Conservation (phyloP, 2,888 invertebrate species). For the Dolomedes plantarius region DNA sequence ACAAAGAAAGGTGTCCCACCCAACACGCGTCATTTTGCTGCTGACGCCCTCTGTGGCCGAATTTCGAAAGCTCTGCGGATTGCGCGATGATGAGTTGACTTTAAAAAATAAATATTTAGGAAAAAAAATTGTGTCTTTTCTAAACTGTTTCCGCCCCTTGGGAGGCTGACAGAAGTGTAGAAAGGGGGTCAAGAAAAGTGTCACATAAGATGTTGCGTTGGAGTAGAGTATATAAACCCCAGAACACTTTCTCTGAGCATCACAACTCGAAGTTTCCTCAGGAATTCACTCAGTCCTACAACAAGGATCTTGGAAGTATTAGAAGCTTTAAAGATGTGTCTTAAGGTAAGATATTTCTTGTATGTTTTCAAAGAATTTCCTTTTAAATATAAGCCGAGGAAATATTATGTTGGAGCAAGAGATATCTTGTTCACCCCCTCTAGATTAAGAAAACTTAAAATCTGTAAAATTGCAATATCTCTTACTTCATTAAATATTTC, state of each 20-base stretch:
- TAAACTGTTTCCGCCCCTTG: slow-evolving; percentile 19
- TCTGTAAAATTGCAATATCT: too few species aligned
- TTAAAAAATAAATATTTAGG: background rate
- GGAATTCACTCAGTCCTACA: background rate
- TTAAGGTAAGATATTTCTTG: slow-evolving; percentile 43
- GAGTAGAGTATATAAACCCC: slow-evolving; percentile 44
- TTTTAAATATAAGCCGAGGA: too few species aligned
- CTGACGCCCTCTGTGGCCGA: slow-evolving; percentile 67
- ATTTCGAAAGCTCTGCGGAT: slow-evolving; percentile 52
- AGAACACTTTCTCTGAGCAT: slow-evolving; percentile 28
- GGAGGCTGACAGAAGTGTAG: slow-evolving; percentile 32
- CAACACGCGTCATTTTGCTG: background rate
- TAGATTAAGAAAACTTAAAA: too few species aligned
- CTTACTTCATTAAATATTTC: too few species aligned
- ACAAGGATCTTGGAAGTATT: background rate
- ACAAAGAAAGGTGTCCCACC: background rate
- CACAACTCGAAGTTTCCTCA: slow-evolving; percentile 26
- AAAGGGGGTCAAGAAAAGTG: slow-evolving; percentile 45
- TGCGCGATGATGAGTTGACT: background rate
- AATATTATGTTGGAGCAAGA: too few species aligned
- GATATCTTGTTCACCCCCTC: too few species aligned
- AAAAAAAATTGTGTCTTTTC: slow-evolving; percentile 23
- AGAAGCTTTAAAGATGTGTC: slow-evolving; percentile 24
- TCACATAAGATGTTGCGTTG: slow-evolving; percentile 28
- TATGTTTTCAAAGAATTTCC: too few species aligned